phyloP scores from a whole-genome alignment of 1,140 invertebrate species.

The Carcinoscorpius rotundicauda region DNA sequence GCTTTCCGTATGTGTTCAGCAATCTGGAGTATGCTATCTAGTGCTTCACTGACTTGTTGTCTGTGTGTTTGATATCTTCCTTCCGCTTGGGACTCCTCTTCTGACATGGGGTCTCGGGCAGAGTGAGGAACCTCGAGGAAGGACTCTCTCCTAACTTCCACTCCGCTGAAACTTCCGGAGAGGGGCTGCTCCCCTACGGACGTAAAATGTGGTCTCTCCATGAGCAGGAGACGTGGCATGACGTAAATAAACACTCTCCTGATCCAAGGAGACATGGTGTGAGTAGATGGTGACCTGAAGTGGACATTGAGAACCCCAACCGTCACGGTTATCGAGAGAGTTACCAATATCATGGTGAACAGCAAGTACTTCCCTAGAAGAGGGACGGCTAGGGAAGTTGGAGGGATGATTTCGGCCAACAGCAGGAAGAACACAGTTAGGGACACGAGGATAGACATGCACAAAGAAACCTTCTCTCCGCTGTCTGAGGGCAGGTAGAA shows the following conservation, averaged over 20 bases:
- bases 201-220: conserved; percentile 42
- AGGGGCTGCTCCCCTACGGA: no score
- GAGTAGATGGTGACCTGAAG: conserved; percentile 94
- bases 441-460: conserved; percentile 95
- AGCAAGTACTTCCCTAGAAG: conserved; percentile 87
- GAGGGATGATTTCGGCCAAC: conserved; percentile 90
- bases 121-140: no score
- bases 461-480: conserved; percentile 90
- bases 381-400: conserved; percentile 91
- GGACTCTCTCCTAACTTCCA: no score
- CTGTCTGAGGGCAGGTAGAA: conserved; percentile 97
- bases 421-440: conserved; percentile 96
- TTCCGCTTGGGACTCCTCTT: no score
- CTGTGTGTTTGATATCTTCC: no score
- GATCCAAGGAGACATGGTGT: conserved; percentile 88
- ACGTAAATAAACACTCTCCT: conserved; percentile 81
- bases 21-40: no score
- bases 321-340: conserved; percentile 91
- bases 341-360: conserved; percentile 98
- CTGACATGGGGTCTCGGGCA: no score
- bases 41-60: no score
- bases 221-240: conserved; percentile 66
- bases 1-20: no score
- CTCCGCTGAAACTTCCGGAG: no score
- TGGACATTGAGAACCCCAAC: conserved; percentile 97